These are phyloP conservation scores for Archips xylosteana DNA, from an alignment of 2,888 invertebrate species.

Conservation along the genomic window DNA sequence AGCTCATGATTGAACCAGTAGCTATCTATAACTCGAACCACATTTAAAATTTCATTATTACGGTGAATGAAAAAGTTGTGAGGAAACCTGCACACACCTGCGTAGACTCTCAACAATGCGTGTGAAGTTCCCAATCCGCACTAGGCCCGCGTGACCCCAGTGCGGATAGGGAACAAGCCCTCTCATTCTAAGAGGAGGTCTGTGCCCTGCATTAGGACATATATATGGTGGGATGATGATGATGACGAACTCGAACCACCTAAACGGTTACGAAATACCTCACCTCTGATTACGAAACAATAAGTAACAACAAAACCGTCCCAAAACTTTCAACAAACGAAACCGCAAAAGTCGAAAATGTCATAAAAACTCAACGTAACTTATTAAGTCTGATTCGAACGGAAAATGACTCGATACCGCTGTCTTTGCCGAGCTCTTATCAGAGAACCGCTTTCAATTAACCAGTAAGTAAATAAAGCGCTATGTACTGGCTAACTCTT, in stretches of 20 bases:
- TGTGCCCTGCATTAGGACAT: too few relatives aligned
- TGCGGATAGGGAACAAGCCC: too few relatives aligned
- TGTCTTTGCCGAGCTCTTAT: conserved; percentile 75
- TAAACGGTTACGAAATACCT: not conserved
- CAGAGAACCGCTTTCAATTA: conserved; percentile 82
- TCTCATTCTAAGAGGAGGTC: too few relatives aligned
- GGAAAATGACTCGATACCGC: conserved; percentile 60
- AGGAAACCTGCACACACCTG: too few relatives aligned
- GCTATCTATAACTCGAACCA: too few relatives aligned
- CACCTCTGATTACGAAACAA: conserved; percentile 16
- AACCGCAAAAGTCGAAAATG: conserved; percentile 19
- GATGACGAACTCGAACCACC: not conserved
- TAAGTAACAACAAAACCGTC: conserved; percentile 31
- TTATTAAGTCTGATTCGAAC: conserved; percentile 61
- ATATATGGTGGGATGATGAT: too few relatives aligned
- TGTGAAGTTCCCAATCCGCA: too few relatives aligned
- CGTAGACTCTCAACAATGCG: too few relatives aligned
- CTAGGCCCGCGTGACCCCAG: too few relatives aligned
- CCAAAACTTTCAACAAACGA: conserved; percentile 39
- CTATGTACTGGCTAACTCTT: conserved; percentile 81
- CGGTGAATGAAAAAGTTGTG: too few relatives aligned
- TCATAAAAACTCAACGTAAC: conserved; percentile 46
- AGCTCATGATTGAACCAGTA: not conserved
- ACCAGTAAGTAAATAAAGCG: conserved; percentile 81
- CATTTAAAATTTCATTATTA: too few relatives aligned